These are phyloP conservation scores for Caenorhabditis plicata DNA, from an alignment of 2,888 invertebrate species.

Conservation along the genomic window DNA sequence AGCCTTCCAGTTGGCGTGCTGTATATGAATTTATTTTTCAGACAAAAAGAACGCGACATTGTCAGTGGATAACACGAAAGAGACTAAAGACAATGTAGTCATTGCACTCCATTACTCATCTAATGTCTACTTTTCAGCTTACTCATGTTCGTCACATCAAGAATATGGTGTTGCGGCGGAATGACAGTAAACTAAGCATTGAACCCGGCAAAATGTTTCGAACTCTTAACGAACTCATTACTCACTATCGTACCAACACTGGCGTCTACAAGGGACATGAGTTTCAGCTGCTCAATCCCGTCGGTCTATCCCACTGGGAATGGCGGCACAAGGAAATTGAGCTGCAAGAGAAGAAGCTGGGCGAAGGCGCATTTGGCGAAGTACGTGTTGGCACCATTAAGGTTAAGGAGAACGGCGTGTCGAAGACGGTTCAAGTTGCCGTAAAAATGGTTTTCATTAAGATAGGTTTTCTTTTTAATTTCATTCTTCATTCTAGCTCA, in stretches of 20 bases:
- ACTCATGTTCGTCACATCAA: too few relatives aligned
- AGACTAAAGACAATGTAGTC: too few relatives aligned
- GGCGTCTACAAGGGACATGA: constrained; percentile 6
- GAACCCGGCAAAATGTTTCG: constrained; percentile 8
- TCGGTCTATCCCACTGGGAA: constrained; percentile 12
- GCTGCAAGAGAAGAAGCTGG: constrained; percentile 9
- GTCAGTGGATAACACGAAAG: too few relatives aligned
- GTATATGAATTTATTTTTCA: too few relatives aligned
- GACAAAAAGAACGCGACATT: too few relatives aligned
- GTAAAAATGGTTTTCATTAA: too few relatives aligned
- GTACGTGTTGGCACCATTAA: constrained; percentile 4
- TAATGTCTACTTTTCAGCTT: too few relatives aligned
- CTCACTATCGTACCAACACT: not conserved
- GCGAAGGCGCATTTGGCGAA: constrained; percentile 14
- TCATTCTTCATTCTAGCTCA: too few relatives aligned
- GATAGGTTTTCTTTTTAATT: too few relatives aligned
- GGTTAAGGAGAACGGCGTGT: not conserved
- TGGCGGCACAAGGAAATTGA: constrained; percentile 17
- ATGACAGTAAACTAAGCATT: constrained; percentile 6
- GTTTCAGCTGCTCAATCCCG: constrained; percentile 7
- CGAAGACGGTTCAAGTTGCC: not conserved
- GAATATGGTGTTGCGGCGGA: constrained; percentile 4
- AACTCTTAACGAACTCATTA: constrained; percentile 9
- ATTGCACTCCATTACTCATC: too few relatives aligned
- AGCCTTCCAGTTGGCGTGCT: too few relatives aligned